Evolutionary conservation across 2,888 invertebrate species (phyloP), one percentile per base, ranked within the genome.

Genomic region (Cryptocephalus moraei): DNA sequence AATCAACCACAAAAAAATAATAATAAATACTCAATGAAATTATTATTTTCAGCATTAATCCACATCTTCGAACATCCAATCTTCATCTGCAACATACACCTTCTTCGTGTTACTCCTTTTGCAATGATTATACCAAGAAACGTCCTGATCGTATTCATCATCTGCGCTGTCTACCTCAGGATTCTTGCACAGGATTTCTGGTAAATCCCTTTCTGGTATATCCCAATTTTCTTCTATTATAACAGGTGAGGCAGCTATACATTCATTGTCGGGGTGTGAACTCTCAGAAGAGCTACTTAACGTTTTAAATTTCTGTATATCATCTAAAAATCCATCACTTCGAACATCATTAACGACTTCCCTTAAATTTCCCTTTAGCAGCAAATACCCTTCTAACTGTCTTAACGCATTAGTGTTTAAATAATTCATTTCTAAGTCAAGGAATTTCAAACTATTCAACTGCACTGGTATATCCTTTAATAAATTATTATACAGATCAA

Each of bases 11-110:
- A n/a, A n/a, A n/a, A n/a, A n/a, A n/a, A n/a, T n/a, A n/a, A 22
- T 22, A 22, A 22, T 6, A 22, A 22, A 22, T 6, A 22, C 22
- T 22, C 22, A 4, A 22, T 22, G 22, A 22, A 2, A 22, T 22
- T 2, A 1, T 13, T 11, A 41, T 31, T 12, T 32, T 8, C 34
- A 43, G 48, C 22, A 22, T 48, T 44, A 53, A 45, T 57, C 53
- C 22, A 53, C 56, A 58, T 61, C 61, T 39, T 51, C 53, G 50
- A 59, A 62, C 53, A 60, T 54, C 54, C 58, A 58, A 41, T 62
- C 59, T 44, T 61, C 60, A 50, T 60, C 56, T 42, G 51, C 46
- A 14, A 55, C 41, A 44, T 54, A 53, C 11, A 51, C 32, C 42
- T 44, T 53, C 13, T 44, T 33, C 14, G 11, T 13, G 8, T 41